Conservation (phyloP, 2,113 vertebrate genomes). For the Sturnira hondurensis region DNA sequence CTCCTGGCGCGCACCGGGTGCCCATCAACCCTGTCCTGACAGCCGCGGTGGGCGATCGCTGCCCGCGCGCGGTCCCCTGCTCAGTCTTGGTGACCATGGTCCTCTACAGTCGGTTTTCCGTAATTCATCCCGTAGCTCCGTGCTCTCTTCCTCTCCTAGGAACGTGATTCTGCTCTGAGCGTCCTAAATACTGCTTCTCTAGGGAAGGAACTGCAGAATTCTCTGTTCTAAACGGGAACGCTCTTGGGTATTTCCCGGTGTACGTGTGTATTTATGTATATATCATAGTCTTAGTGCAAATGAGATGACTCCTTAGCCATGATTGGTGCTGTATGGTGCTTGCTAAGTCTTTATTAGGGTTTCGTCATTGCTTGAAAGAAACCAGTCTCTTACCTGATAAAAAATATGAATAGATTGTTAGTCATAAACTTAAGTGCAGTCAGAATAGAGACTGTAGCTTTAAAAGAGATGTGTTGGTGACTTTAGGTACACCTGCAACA, state of each 20-base stretch:
- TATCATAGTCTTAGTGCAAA: neutral
- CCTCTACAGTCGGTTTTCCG: neutral
- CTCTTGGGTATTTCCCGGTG: neutral
- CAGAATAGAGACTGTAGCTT: constrained; percentile 70
- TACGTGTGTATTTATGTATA: neutral
- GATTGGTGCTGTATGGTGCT: constrained; percentile 40
- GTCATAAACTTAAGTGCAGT: constrained; percentile 71
- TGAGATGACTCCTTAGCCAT: neutral
- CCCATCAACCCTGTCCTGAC: neutral
- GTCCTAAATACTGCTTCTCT: neutral
- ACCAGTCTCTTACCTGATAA: constrained; percentile 69
- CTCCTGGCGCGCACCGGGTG: neutral
- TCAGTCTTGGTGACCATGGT: neutral
- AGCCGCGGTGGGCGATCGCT: neutral
- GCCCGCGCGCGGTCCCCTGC: neutral
- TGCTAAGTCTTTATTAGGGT: constrained; percentile 57
- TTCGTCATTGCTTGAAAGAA: constrained; percentile 72
- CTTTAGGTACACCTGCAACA: constrained; percentile 76
- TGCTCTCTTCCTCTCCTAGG: neutral
- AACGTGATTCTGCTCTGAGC: neutral
- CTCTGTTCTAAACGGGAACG: neutral
- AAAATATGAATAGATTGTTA: constrained; percentile 74
- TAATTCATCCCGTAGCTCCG: neutral
- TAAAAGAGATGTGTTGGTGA: constrained; percentile 74
- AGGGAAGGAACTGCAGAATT: neutral